Base-by-base conservation (phyloP, 2,797 vertebrate genomes). In the Acanthurus tractus region DNA sequence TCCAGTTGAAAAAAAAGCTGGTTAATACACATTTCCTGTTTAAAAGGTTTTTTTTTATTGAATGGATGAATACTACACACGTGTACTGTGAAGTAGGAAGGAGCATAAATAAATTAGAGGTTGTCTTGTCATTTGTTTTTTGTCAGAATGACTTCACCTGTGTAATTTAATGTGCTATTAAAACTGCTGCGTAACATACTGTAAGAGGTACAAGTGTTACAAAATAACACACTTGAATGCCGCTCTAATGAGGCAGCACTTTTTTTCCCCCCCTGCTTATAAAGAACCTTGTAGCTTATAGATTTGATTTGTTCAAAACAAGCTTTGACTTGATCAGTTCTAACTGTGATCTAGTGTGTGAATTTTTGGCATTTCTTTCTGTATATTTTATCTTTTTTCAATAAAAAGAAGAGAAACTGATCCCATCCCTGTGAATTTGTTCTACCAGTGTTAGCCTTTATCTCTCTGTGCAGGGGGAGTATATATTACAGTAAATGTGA, bases 381-480 rank as follows among this genome's bases (percentile, higher is more conserved):
- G 83, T 91, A 91, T 89, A 93, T 92, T 90, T 88, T 78, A 87
- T 91, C 85, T 78, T 94, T 94, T 94, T 94, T 93, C 91, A 94
- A 94, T 94, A 93, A 94, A 94, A 92, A 79, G 42, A 73, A 67
- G 86, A 78, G 14, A 76, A 78, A 76, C 17, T 45, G 23, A 76
- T 49, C 71, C 14, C 1, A 54, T 17, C 84, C n/a, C 45, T 78
- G 64, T 77, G 36, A 48, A 52, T 74, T 63, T 63, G 17, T 29
- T 58, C n/a, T 38, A 3, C 3, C 25, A 20, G 4, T 25, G 11
- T 29, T 1, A 34, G 11, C 12, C 23, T 64, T 23, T 23, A 18
- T 46, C 46, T 5, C 65, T 13, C 23, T 29, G 17, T 64, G 29
- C 22, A 45, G 25, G 8, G 1, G 1, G 29, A 34, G 29, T 49